These are phyloP conservation scores for Zootermopsis nevadensis DNA, from an alignment of 2,888 invertebrate species.

Conservation along the genomic window DNA sequence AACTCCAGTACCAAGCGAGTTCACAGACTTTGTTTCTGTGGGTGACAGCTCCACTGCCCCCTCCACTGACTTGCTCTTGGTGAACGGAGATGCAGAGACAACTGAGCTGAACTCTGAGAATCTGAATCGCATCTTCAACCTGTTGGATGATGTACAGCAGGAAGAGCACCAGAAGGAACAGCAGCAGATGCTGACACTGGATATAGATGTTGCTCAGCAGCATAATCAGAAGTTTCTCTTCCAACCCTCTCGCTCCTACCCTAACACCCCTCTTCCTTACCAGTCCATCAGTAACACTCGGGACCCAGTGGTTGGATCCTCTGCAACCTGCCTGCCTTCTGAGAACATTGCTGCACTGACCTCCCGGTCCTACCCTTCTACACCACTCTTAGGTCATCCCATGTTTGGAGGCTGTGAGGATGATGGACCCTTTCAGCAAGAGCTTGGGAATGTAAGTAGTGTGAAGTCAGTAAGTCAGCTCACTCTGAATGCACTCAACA, in stretches of 20 bases:
- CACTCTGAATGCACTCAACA: conserved; percentile 27
- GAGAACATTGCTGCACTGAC: conserved; percentile 55
- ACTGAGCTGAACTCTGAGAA: conserved; percentile 66
- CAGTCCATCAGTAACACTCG: conserved; percentile 19
- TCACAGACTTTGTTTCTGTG: conserved; percentile 71
- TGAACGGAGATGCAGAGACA: conserved; percentile 34
- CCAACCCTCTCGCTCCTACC: conserved; percentile 61
- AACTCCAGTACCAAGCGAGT: conserved; percentile 78
- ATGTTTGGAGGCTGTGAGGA: conserved; percentile 26
- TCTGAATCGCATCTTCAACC: conserved; percentile 74
- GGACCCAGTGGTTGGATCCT: conserved; percentile 57
- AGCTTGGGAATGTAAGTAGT: background rate
- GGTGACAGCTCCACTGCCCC: conserved; percentile 21
- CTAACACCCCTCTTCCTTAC: conserved; percentile 60
- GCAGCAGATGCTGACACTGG: conserved; percentile 21
- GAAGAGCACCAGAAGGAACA: conserved; percentile 17
- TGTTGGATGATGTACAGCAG: conserved; percentile 63
- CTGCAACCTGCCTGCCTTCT: conserved; percentile 57
- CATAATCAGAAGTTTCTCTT: conserved; percentile 41
- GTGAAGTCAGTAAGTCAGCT: background rate
- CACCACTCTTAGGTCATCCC: conserved; percentile 68
- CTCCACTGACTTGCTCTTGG: conserved; percentile 17
- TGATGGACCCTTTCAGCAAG: conserved; percentile 12
- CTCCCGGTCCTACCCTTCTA: conserved; percentile 83
- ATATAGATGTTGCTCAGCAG: conserved; percentile 17